Evolutionary conservation across 2,113 vertebrate species (phyloP).

Genomic region (Nibea coibor): DNA sequence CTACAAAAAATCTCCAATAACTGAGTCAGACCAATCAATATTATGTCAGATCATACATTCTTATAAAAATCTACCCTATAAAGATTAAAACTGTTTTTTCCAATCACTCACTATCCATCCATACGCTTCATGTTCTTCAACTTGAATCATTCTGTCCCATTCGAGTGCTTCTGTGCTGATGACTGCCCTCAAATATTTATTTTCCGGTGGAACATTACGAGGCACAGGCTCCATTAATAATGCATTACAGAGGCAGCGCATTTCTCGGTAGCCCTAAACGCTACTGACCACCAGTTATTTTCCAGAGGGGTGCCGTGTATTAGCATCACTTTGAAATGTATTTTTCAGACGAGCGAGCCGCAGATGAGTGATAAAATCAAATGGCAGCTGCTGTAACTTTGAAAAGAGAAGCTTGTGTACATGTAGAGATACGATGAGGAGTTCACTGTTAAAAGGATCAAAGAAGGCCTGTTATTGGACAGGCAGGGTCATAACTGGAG

Average conservation of each 20-base stretch:
- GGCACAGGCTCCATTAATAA: constrained; percentile 49
- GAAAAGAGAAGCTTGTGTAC: constrained; percentile 9
- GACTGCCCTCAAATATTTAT: constrained; percentile 1
- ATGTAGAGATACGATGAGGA: background rate
- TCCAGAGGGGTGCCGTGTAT: background rate
- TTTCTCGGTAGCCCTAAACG: constrained; percentile 26
- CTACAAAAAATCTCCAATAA: background rate
- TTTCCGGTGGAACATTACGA: constrained; percentile 28
- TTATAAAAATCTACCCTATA: background rate
- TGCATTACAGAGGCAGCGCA: constrained; percentile 38
- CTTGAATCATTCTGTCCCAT: constrained; percentile 9
- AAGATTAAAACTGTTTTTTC: background rate
- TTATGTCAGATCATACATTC: background rate
- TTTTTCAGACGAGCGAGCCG: background rate
- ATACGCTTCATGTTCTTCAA: background rate
- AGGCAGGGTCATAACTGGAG: constrained; percentile 1
- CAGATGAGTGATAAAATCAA: constrained; percentile 21
- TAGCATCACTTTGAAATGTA: constrained; percentile 3
- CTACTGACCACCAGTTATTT: background rate
- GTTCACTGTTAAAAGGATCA: constrained; percentile 25
- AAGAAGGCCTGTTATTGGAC: background rate
- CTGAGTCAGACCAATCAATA: background rate
- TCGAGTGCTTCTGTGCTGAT: constrained; percentile 5
- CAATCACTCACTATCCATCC: background rate
- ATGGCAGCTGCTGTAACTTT: constrained; percentile 1